A percentile compares a stretch with the other conserved stretches of the same genome.
These are phyloP conservation scores for Sylvilagus bachmani DNA, from an alignment of 2,113 vertebrate genomes.

Conservation along the genomic window DNA sequence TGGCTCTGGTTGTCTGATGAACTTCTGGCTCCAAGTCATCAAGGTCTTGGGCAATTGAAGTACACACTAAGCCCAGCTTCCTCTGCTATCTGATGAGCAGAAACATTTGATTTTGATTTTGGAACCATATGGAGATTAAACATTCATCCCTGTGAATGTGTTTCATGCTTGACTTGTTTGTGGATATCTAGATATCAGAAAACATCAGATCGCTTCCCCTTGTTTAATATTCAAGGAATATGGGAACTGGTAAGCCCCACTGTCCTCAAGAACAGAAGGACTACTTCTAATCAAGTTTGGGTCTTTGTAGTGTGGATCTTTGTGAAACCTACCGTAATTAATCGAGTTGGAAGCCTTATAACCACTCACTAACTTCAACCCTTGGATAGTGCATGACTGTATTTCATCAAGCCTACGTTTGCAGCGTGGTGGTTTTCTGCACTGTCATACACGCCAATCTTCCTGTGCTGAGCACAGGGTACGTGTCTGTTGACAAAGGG, in stretches of 20 bases:
- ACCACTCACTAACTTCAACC: background rate
- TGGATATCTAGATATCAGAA: background rate
- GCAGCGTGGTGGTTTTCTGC: background rate
- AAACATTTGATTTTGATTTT: background rate
- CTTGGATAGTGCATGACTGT: background rate
- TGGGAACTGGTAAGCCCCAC: background rate
- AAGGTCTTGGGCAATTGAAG: constrained; percentile 12
- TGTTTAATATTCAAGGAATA: constrained; percentile 38
- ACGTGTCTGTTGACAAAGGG: background rate
- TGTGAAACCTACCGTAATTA: background rate
- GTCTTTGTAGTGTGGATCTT: background rate
- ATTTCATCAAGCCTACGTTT: background rate
- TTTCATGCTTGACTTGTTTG: background rate
- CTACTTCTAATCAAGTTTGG: background rate
- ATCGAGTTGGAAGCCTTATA: background rate
- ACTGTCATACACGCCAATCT: background rate
- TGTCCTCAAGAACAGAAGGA: background rate
- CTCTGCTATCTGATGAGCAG: background rate
- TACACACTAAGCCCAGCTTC: background rate
- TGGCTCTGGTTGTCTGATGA: background rate
- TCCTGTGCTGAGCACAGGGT: background rate
- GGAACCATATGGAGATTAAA: background rate
- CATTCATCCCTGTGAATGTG: background rate
- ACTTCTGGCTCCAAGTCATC: background rate
- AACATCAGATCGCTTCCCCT: background rate